Evolutionary conservation across 1,140 invertebrate genomes (phyloP).

Genomic region (Zaprionus inermis): DNA sequence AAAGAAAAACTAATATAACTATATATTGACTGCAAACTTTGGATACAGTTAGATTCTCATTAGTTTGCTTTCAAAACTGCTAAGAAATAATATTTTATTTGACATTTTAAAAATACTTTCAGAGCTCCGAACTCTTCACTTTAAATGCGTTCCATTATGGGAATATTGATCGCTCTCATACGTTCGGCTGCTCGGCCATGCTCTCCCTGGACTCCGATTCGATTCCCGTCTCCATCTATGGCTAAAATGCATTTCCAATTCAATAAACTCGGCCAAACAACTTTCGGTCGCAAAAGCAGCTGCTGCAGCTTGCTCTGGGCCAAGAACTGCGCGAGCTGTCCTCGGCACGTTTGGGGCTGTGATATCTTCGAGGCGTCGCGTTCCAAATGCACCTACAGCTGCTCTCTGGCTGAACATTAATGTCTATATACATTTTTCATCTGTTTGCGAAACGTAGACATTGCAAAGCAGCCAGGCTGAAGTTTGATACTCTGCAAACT

Average conservation of each 20-base stretch:
- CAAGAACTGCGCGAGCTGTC: conserved; percentile 25
- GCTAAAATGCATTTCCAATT: conserved; percentile 52
- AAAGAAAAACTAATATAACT: no score
- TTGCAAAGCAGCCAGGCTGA: conserved; percentile 38
- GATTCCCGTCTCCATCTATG: conserved; percentile 45
- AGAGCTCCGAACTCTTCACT: no score
- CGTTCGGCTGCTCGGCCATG: neutral
- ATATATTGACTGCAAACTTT: no score
- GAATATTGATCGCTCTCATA: conserved; percentile 33
- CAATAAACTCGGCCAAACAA: conserved; percentile 44
- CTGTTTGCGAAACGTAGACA: conserved; percentile 41
- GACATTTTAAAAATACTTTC: no score
- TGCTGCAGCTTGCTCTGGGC: conserved; percentile 1
- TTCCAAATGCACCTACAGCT: conserved; percentile 42
- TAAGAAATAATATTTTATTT: neutral
- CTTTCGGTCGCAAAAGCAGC: conserved; percentile 44
- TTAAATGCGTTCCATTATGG: conserved; percentile 14
- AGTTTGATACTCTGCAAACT: conserved; percentile 1
- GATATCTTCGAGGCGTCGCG: conserved; percentile 49
- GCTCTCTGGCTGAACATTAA: conserved; percentile 40
- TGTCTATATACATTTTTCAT: conserved; percentile 64
- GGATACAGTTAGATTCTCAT: no score
- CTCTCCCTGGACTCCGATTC: conserved; percentile 19
- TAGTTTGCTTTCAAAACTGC: no score
- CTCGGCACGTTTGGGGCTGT: conserved; percentile 12